These are phyloP conservation scores for Muricea muricata DNA, from an alignment of 92 coral and sea anemone species.

Conservation along the genomic window DNA sequence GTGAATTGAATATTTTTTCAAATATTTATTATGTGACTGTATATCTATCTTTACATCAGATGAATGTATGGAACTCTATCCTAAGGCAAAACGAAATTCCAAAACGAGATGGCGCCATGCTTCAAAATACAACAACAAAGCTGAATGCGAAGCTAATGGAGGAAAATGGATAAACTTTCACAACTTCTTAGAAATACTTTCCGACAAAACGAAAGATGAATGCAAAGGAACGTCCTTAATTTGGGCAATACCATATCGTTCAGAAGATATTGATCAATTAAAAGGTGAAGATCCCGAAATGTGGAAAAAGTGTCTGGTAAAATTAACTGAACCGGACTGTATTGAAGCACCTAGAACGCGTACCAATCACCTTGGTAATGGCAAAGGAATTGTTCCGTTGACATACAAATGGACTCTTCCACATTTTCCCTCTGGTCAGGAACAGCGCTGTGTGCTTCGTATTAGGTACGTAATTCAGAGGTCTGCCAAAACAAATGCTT, in stretches of 20 bases:
- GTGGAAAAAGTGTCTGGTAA: slow-evolving; percentile 71
- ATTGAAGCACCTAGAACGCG: slow-evolving; percentile 78
- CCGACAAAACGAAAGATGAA: slow-evolving; percentile 30
- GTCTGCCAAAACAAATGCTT: no score
- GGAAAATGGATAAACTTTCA: slow-evolving; percentile 82
- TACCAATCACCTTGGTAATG: slow-evolving; percentile 92
- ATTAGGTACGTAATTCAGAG: no score
- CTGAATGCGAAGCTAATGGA: slow-evolving; percentile 71
- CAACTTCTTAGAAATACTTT: slow-evolving; percentile 72
- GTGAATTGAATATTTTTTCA: slow-evolving; percentile 14
- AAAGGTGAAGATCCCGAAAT: background rate
- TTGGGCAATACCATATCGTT: slow-evolving; percentile 33
- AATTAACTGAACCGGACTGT: slow-evolving; percentile 72
- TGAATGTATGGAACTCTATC: background rate
- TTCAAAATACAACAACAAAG: slow-evolving; percentile 70
- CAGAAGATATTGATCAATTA: slow-evolving; percentile 24
- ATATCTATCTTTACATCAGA: slow-evolving; percentile 30
- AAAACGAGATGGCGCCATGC: slow-evolving; percentile 68
- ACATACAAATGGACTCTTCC: slow-evolving; percentile 87
- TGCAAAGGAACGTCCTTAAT: slow-evolving; percentile 24
- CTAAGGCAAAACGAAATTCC: background rate
- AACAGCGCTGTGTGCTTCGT: no score
- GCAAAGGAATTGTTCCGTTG: slow-evolving; percentile 77
- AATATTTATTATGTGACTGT: background rate
- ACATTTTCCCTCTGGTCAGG: slow-evolving; percentile 76